Base-by-base conservation (phyloP, 2,888 invertebrate species). In the Lycia hirtaria region DNA sequence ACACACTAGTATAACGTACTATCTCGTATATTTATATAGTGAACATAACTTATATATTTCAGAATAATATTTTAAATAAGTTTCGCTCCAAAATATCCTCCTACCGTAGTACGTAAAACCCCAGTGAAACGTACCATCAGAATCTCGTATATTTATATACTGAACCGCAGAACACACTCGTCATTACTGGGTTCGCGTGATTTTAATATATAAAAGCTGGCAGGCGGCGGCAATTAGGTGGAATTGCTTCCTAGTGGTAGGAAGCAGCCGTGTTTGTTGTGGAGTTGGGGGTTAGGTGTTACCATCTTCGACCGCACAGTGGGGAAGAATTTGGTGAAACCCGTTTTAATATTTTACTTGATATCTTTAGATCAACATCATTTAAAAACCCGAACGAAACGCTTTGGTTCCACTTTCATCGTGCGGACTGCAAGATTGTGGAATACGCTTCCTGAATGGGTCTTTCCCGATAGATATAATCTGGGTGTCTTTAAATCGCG, bases 161-260 rank as follows among this genome's bases (percentile, higher is more conserved):
- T 5, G 26, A 50, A 44, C 48, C 48, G 32, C 52, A 30, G 43
- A 52, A 48, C 59, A 56, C 61, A 61, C 65, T 53, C 47, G 62
- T 62, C 64, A 66, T 65, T 65, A 70, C 64, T 15, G 49, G 56
- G 55, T 59, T 72, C 62, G 71, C 72, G 72, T 72, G 72, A 71
- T 71, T 69, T 65, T 65, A 62, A 71, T 68, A 67, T 68, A 71
- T 72, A 72, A 74, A 71, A 67, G 67, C 60, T 62, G 55, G 56
- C 63, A 57, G 60, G 32, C 32, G 62, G 54, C 49, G 64, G 69
- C 71, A 74, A 73, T 72, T 72, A 72, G 68, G 60, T 57, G 62
- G 61, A 70, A 73, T 71, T 60, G 73, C 68, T 68, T 68, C 71
- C 71, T 67, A 66, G 61, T 56, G 62, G 62, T 51, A 17, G 35